Base-by-base conservation (phyloP, 2,113 vertebrate genomes). In the Eurypyga helias region DNA sequence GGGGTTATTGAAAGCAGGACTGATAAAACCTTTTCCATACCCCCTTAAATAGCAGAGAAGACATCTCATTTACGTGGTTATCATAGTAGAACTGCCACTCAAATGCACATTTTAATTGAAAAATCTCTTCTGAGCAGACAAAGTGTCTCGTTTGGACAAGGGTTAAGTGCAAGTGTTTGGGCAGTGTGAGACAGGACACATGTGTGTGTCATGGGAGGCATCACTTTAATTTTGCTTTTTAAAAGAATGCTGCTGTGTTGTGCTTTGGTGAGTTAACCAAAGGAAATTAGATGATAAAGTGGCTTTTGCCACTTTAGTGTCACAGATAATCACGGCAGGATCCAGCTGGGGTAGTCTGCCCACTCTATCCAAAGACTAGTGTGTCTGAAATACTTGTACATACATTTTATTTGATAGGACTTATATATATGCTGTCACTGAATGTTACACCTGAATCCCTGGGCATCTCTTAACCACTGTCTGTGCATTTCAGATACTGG, bases 401-500 rank as follows among this genome's bases (percentile, higher is more conserved):
- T n/a, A n/a, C n/a, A n/a, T n/a, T n/a, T n/a, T n/a, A n/a, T n/a
- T n/a, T n/a, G n/a, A n/a, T n/a, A n/a, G n/a, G n/a, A n/a, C n/a
- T n/a, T n/a, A n/a, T n/a, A n/a, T n/a, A 52, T 23, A 31, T 41
- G 18, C 36, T 89, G 41, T 13, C 25, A 61, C 29, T 45, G 23
- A 64, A 75, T 54, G 23, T 55, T 90, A 57, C 17, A 18, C 9
- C 18, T 51, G 41, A 64, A 46, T 94, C 71, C 38, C 28, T 69
- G 48, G 10, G 19, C 15, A 29, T 55, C 23, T 83, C 57, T 79
- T n/a, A 93, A 90, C 24, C 17, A 2, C 46, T 86, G 8, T 89
- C 41, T 93, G 28, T 76, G 93, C 9, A 60, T 98, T 98, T 95
- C 97, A 99, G 99, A 98, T 99, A 99, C 98, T 99, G 99, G 99